Conservation (phyloP, 1,140 invertebrate species). For the Steinernema feltiae region DNA sequence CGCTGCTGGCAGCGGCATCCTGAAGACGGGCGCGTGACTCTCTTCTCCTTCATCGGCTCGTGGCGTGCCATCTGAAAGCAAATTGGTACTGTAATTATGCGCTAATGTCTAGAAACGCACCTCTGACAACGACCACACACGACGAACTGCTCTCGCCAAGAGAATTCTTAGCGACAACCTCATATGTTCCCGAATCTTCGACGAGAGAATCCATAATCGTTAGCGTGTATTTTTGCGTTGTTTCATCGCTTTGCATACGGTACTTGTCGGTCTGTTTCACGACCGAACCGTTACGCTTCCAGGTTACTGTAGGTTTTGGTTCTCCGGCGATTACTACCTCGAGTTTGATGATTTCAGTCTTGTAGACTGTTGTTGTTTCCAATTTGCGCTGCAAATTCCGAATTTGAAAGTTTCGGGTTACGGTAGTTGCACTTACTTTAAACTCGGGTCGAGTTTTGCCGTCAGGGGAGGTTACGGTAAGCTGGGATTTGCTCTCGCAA, state of each 20-base stretch:
- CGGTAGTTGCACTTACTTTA: background rate
- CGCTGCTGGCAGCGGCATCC: constrained; percentile 45
- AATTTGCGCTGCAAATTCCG: constrained; percentile 32
- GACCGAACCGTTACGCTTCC: constrained; percentile 41
- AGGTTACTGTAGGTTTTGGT: constrained; percentile 35
- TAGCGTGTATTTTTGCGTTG: constrained; percentile 28
- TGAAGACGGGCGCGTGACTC: constrained; percentile 33
- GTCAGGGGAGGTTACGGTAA: constrained; percentile 23
- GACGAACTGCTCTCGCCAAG: constrained; percentile 68
- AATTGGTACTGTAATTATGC: background rate
- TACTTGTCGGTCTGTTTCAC: constrained; percentile 37
- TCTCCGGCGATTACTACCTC: constrained; percentile 34
- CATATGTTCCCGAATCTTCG: constrained; percentile 83
- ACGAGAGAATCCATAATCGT: constrained; percentile 76
- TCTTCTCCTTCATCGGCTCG: constrained; percentile 34
- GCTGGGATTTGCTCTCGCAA: constrained; percentile 38
- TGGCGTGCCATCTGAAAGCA: constrained; percentile 27
- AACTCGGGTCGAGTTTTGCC: constrained; percentile 22
- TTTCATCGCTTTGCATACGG: constrained; percentile 38
- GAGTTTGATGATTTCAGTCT: constrained; percentile 38
- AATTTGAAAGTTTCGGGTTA: background rate
- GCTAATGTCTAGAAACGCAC: constrained; percentile 4
- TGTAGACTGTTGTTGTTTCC: constrained; percentile 24
- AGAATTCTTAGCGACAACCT: constrained; percentile 76
- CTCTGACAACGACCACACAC: constrained; percentile 38